Evolutionary conservation across 2,113 vertebrate species (phyloP).

Genomic region (Bothrops jararaca): DNA sequence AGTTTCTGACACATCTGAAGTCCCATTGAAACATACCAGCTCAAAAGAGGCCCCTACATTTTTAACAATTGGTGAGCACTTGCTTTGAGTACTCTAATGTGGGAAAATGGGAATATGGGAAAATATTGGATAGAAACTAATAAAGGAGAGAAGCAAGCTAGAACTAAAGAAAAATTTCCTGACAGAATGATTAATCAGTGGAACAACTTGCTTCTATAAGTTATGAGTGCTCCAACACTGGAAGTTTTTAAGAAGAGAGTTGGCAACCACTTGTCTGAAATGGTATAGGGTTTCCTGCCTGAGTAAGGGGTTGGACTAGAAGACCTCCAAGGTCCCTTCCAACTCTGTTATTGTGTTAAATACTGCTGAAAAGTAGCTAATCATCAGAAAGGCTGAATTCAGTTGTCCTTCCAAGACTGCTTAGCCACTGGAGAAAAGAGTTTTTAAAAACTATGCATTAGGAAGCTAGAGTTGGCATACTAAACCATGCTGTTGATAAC

Average conservation of each 20-base stretch:
- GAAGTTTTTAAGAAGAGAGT: background rate
- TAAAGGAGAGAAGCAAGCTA: too few species aligned
- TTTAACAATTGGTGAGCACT: background rate
- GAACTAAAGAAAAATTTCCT: too few species aligned
- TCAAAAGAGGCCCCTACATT: background rate
- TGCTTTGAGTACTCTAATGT: background rate
- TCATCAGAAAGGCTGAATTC: background rate
- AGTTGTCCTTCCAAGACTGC: background rate
- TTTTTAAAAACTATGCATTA: background rate
- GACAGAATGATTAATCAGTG: too few species aligned
- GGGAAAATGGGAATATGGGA: too few species aligned
- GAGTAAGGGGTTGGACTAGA: background rate
- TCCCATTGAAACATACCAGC: background rate
- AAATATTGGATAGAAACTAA: too few species aligned
- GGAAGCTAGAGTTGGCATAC: background rate
- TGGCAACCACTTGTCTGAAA: background rate
- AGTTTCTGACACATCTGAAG: background rate
- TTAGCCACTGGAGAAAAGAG: background rate
- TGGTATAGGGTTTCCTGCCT: background rate
- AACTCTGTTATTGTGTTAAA: background rate
- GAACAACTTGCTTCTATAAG: too few species aligned
- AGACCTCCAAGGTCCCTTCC: background rate
- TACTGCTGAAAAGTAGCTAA: background rate
- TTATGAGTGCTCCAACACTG: too few species aligned
- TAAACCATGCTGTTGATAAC: background rate